A percentile compares a stretch with the other conserved stretches of the same genome.
Conservation (phyloP, 30 jellyfish, hydroid and myxozoan species). For the Nemopilema nomurai region DNA sequence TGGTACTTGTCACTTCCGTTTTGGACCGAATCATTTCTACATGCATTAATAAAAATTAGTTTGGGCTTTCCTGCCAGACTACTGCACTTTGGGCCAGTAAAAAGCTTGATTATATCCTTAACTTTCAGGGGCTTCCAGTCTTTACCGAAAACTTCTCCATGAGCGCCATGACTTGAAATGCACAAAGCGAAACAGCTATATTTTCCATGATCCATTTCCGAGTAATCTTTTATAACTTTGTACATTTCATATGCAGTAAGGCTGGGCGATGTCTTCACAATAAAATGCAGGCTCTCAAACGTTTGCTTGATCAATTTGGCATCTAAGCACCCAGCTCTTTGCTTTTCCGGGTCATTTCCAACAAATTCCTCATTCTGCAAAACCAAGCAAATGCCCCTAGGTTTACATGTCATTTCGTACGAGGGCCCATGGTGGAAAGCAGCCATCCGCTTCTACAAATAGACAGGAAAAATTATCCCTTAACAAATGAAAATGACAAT, state of each 20-base stretch:
- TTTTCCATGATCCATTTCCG: not conserved
- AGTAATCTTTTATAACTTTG: not conserved
- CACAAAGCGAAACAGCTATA: slow-evolving; percentile 33
- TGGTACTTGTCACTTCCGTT: not conserved
- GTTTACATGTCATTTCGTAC: slow-evolving; percentile 10
- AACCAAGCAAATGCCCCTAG: slow-evolving; percentile 19
- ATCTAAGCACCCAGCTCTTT: slow-evolving; percentile 18
- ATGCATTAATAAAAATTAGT: slow-evolving; percentile 40
- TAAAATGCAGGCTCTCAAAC: not conserved
- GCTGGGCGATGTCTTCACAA: not conserved
- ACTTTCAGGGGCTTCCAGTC: slow-evolving; percentile 6
- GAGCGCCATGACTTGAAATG: slow-evolving; percentile 43
- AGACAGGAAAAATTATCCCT: not conserved
- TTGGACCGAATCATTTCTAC: slow-evolving; percentile 4
- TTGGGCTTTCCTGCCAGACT: slow-evolving; percentile 42
- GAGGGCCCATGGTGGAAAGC: not conserved
- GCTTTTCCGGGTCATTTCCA: not conserved
- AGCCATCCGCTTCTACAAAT: not conserved
- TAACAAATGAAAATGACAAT: too few species aligned
- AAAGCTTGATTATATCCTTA: not conserved
- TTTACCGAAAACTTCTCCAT: slow-evolving; percentile 1
- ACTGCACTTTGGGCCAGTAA: slow-evolving; percentile 15
- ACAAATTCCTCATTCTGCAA: slow-evolving; percentile 2
- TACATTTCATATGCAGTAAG: slow-evolving; percentile 1
- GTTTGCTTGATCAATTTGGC: not conserved